Base-by-base conservation (phyloP, 2,113 vertebrate genomes). In the Prochilodus magdalenae region DNA sequence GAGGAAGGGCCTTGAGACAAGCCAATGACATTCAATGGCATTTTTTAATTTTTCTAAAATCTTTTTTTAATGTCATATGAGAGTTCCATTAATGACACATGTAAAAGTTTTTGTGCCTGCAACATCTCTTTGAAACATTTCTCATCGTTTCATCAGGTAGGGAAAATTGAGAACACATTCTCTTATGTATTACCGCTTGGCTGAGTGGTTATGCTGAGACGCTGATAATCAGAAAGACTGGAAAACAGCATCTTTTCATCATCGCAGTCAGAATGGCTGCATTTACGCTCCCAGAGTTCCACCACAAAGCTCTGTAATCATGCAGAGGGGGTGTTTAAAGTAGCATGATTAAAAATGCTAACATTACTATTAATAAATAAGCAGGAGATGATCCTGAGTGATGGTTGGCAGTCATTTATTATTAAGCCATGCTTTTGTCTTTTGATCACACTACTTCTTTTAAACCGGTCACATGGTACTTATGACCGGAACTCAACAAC, bases 61-160 rank as follows among this genome's bases (percentile, higher is more conserved):
- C 57, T 60, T 60, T 57, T 57, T 22, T 24, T 26, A 60, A 24
- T 26, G 57, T 1, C 57, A 60, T 12, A 12, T 10, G 57, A 60
- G 57, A 60, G n/a, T 60, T 26, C 57, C n/a, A 26, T 0, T 60
- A 26, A 60, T 60, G 57, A 60, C 57, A 60, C 24, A 60, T 12
- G 24, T 26, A 60, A 26, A 44, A 60, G 57, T 60, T n/a, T 70
- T 44, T 44, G 33, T 40, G 24, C 16, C 63, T 44, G 66, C 33
- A 44, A 26, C 22, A 18, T 44, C 66, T 70, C 66, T 70, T 70
- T 70, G 66, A 76, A 33, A 20, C 36, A 63, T 65, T 77, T 77
- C 60, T 51, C 24, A 29, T 47, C 3, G 27, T 65, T 77, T 76
- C 22, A 47, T 76, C 59, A 44, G 57, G n/a, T 40, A 40, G 59